These are phyloP conservation scores for Osmerus mordax DNA, from an alignment of 2,113 vertebrate species.

Conservation along the genomic window DNA sequence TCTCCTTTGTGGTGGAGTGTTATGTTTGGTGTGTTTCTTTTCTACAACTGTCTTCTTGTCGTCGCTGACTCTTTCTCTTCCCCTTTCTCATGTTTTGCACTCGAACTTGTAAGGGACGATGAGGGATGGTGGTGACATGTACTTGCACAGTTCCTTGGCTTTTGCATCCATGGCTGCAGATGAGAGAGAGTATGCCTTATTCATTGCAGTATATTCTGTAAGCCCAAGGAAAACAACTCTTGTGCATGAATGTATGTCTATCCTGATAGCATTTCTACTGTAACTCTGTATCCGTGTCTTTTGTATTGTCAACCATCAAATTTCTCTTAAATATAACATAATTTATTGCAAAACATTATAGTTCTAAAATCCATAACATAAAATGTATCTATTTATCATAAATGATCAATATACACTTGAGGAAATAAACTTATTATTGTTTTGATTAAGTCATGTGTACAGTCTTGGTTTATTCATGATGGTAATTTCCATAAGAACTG, in stretches of 20 bases:
- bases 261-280: constrained; percentile 54
- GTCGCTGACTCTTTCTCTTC: neutral
- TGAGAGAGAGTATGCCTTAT: constrained; percentile 54
- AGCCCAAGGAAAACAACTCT: constrained; percentile 47
- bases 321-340: constrained; percentile 16
- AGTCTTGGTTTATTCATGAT: neutral
- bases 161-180: constrained; percentile 44
- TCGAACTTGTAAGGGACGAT: constrained; percentile 48
- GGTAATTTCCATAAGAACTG: neutral
- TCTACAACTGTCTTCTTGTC: constrained; percentile 43
- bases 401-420: constrained; percentile 16
- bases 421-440: constrained; percentile 55
- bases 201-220: constrained; percentile 49
- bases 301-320: constrained; percentile 56
- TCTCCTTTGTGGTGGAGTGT: too few species aligned
- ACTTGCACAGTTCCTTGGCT: constrained; percentile 44
- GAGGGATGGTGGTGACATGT: constrained; percentile 39
- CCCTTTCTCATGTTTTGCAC: constrained; percentile 7
- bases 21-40: constrained; percentile 33
- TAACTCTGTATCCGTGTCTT: constrained; percentile 52
- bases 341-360: neutral
- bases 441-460: constrained; percentile 44
- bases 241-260: constrained; percentile 64
- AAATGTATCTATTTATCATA: constrained; percentile 37
- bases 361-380: too few species aligned